These are phyloP conservation scores for Garra rufa DNA, from an alignment of 2,113 vertebrate genomes.

Conservation along the genomic window DNA sequence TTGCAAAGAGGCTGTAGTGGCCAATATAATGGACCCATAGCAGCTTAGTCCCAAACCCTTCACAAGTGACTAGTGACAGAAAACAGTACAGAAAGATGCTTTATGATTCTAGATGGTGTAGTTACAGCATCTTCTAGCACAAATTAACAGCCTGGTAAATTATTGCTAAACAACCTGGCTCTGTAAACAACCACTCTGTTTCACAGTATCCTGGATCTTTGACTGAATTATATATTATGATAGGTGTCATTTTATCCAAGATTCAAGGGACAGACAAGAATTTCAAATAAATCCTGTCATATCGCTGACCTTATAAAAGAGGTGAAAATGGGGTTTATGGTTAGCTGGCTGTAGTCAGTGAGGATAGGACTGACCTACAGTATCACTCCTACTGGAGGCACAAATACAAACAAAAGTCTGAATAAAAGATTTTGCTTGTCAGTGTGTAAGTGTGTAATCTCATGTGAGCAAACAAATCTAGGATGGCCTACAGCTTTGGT, in stretches of 20 bases:
- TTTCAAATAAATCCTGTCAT: neutral
- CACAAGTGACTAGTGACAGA: neutral
- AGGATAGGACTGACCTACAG: neutral
- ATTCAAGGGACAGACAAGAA: neutral
- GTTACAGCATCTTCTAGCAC: neutral
- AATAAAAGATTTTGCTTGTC: neutral
- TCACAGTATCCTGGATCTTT: neutral
- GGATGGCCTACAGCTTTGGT: slow-evolving; percentile 5
- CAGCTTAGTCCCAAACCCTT: neutral
- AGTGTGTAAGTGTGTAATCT: neutral
- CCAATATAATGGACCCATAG: neutral
- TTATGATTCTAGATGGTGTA: neutral
- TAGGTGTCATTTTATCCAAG: neutral
- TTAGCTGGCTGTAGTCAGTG: neutral
- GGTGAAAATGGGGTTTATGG: neutral
- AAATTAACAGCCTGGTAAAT: neutral
- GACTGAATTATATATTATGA: neutral
- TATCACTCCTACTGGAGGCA: neutral
- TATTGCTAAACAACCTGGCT: too few species aligned
- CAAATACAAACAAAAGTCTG: neutral
- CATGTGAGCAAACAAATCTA: neutral
- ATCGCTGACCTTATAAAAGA: neutral
- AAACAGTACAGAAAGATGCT: too few species aligned
- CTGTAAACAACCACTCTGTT: too few species aligned
- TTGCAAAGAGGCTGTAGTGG: neutral